Evolutionary conservation across 2,797 vertebrate genomes (phyloP).

Genomic region (Pseudochaenichthys georgianus): DNA sequence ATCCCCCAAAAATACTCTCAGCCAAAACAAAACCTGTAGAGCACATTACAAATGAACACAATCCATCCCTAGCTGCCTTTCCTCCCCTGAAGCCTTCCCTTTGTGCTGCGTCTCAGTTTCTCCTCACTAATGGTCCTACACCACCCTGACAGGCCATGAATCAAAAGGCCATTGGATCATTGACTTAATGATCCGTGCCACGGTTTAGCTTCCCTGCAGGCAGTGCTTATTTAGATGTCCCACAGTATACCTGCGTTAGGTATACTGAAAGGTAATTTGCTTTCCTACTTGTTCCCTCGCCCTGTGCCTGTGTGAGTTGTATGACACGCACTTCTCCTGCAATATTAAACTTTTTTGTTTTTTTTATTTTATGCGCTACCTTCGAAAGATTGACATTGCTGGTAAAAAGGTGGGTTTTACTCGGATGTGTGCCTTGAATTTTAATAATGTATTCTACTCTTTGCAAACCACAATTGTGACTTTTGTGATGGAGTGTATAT

Average conservation of each 20-base stretch:
- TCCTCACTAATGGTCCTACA: slow-evolving; percentile 37
- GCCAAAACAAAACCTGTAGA: slow-evolving; percentile 9
- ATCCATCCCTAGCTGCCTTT: slow-evolving; percentile 34
- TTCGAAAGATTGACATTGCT: slow-evolving; percentile 54
- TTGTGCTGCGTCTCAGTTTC: slow-evolving; percentile 22
- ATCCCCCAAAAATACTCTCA: neutral
- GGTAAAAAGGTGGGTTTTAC: slow-evolving; percentile 66
- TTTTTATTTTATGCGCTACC: slow-evolving; percentile 37
- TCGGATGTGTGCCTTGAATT: neutral
- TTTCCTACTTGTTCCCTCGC: slow-evolving; percentile 18
- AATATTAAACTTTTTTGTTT: slow-evolving; percentile 46
- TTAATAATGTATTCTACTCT: neutral
- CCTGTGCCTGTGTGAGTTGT: slow-evolving; percentile 28
- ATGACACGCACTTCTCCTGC: neutral
- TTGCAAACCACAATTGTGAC: neutral
- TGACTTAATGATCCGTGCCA: slow-evolving; percentile 58
- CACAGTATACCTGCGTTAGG: slow-evolving; percentile 21
- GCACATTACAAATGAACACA: slow-evolving; percentile 18
- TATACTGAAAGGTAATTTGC: slow-evolving; percentile 17
- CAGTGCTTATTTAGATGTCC: slow-evolving; percentile 43
- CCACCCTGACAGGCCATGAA: slow-evolving; percentile 45
- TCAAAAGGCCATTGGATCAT: slow-evolving; percentile 55
- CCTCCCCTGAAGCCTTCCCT: slow-evolving; percentile 46
- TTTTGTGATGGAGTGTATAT: neutral
- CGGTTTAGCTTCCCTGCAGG: slow-evolving; percentile 24